A percentile compares a stretch with the other conserved stretches of the same genome.
Conservation (phyloP, 2,888 invertebrate species). For the Diarsia rubi region DNA sequence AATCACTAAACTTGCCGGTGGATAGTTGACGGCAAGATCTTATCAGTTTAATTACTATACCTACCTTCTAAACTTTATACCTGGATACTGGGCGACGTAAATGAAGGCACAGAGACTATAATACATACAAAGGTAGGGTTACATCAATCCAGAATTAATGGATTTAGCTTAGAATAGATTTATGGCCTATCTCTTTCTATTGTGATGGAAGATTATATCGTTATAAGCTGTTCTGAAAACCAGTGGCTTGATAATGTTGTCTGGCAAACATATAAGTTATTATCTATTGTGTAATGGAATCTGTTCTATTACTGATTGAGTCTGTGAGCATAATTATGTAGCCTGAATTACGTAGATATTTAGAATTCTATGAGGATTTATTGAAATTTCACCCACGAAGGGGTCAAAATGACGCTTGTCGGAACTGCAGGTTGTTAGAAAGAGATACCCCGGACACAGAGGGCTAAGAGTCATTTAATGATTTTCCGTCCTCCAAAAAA, state of each 20-base stretch:
- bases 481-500: too few relatives aligned
- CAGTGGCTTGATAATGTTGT: background rate
- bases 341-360: background rate
- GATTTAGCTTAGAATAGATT: slow-evolving; percentile 44
- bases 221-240: background rate
- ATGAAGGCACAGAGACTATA: slow-evolving; percentile 34
- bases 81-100: slow-evolving; percentile 35
- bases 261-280: background rate
- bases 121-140: slow-evolving; percentile 39
- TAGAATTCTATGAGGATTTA: background rate
- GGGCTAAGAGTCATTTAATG: too few relatives aligned
- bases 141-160: slow-evolving; percentile 44
- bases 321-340: background rate
- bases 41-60: slow-evolving; percentile 57
- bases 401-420: too few relatives aligned
- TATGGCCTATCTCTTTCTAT: slow-evolving; percentile 41
- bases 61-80: slow-evolving; percentile 43
- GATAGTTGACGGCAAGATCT: slow-evolving; percentile 55
- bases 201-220: slow-evolving; percentile 22
- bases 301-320: background rate
- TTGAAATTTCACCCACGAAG: background rate
- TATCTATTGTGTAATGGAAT: background rate
- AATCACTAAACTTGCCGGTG: slow-evolving; percentile 52
- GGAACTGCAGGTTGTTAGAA: too few relatives aligned
- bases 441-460: too few relatives aligned